phyloP scores from a whole-genome alignment of 2,113 vertebrate genomes.

The Misgurnus anguillicaudatus region DNA sequence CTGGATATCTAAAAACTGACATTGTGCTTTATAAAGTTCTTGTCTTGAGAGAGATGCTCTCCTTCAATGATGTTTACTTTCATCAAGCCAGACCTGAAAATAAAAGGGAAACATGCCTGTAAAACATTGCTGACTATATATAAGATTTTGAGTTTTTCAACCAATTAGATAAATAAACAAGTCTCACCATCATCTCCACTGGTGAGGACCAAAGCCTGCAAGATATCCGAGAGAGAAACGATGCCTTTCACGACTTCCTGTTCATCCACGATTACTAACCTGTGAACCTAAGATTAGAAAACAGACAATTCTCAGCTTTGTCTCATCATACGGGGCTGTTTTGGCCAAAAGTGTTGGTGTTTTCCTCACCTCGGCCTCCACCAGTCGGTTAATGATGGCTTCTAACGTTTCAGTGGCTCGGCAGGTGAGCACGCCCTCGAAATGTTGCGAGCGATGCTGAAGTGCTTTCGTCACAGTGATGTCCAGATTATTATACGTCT shows the following conservation, averaged over 20 bases:
- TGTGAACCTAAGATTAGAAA: constrained; percentile 82
- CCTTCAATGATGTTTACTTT: neutral
- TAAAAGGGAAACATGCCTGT: neutral
- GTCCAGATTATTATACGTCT: constrained; percentile 97
- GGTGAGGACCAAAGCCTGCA: constrained; percentile 90
- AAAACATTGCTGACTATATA: too few relatives aligned
- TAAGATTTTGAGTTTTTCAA: too few relatives aligned
- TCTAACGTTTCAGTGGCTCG: constrained; percentile 88
- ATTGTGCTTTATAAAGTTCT: neutral
- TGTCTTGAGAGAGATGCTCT: neutral
- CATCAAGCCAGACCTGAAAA: constrained; percentile 9
- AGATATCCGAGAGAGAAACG: constrained; percentile 92
- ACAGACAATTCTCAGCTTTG: neutral
- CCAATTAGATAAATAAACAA: too few relatives aligned
- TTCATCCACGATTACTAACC: constrained; percentile 93
- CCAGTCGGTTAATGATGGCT: constrained; percentile 92
- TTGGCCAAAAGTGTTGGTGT: too few relatives aligned
- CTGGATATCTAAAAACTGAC: neutral
- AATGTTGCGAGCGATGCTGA: constrained; percentile 94
- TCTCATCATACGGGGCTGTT: too few relatives aligned
- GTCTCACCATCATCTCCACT: constrained; percentile 64
- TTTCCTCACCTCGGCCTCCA: constrained; percentile 88
- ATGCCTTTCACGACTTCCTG: constrained; percentile 93
- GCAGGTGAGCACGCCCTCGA: constrained; percentile 96
- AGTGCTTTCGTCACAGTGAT: constrained; percentile 94